These are phyloP conservation scores for Kryptolebias marmoratus DNA, from an alignment of 2,113 vertebrate genomes.

Conservation along the genomic window DNA sequence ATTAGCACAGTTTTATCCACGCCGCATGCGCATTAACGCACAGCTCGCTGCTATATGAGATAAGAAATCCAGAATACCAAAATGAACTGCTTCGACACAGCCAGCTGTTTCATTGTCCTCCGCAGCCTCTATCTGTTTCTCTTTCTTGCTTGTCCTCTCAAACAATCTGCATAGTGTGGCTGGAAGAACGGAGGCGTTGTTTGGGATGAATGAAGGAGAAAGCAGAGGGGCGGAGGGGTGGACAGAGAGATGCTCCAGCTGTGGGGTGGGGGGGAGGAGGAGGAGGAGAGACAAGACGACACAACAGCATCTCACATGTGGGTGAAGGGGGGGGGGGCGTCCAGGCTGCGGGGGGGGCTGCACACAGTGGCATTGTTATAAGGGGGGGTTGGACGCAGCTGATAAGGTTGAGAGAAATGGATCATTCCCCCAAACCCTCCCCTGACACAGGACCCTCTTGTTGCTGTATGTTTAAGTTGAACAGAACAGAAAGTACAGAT, in stretches of 20 bases:
- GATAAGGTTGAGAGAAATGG: constrained; percentile 77
- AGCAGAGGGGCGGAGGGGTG: constrained; percentile 65
- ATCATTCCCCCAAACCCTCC: constrained; percentile 71
- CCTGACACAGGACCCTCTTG: constrained; percentile 55
- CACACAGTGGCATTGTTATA: constrained; percentile 78
- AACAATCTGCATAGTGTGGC: constrained; percentile 84
- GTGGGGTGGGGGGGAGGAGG: constrained; percentile 67
- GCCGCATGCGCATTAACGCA: background rate
- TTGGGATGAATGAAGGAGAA: constrained; percentile 79
- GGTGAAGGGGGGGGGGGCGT: constrained; percentile 44
- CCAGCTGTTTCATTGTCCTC: constrained; percentile 85
- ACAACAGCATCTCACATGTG: constrained; percentile 83
- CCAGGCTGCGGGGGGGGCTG: constrained; percentile 61
- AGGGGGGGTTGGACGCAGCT: constrained; percentile 65
- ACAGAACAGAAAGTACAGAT: constrained; percentile 1
- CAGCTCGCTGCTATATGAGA: constrained; percentile 39
- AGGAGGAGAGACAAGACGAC: constrained; percentile 75
- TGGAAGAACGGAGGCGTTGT: constrained; percentile 82
- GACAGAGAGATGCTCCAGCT: constrained; percentile 84
- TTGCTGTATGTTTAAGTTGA: constrained; percentile 37
- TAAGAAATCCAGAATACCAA: constrained; percentile 70
- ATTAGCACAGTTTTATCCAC: background rate
- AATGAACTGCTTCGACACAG: constrained; percentile 79
- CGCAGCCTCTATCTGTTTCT: constrained; percentile 76
- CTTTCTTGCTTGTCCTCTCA: constrained; percentile 75